Evolutionary conservation across 2,797 vertebrate genomes (phyloP), one percentile per base, ranked within the genome.

Genomic region (Pterois miles): DNA sequence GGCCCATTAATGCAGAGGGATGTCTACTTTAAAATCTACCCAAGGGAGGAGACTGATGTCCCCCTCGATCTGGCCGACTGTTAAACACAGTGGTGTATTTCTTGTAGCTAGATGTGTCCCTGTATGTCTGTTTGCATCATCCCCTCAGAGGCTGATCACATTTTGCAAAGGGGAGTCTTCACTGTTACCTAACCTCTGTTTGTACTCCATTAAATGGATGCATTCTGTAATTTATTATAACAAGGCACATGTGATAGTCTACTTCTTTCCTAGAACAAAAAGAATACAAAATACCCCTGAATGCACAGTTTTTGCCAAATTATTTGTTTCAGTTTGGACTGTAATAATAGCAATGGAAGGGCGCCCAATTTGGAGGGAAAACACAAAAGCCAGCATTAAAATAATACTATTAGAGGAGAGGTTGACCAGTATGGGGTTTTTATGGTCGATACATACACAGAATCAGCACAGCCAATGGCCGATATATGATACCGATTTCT

Each of bases 141-240:
- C 60, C 53, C 71, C 48, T 80, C 69, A 54, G 65, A 66, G 20
- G 40, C 7, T 78, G 71, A 73, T 36, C 18, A 46, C 48, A 27
- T 68, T 71, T 87, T 80, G 33, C 27, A 64, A 70, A 67, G 2
- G 63, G 31, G 7, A 46, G 63, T 63, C 53, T 68, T 80, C 10
- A 13, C 16, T 65, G 36, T 76, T 78, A 46, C 56, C 27, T 71
- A 60, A 63, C 60, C 56, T 62, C 27, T 68, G 8, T 83, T 4
- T 76, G 62, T 25, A 38, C 54, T 38, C 73, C 22, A 80, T 77
- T 83, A 71, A 77, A 72, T 29, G 22, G 46, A 76, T 76, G 40
- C 27, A 57, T 63, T 83, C 18, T 69, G 27, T 83, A 67, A 80
- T 86, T 82, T 65, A 74, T 74, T 25, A 78, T 40, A 66, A 62